phyloP scores from a whole-genome alignment of 2,113 vertebrate species.

The Calypte anna region DNA sequence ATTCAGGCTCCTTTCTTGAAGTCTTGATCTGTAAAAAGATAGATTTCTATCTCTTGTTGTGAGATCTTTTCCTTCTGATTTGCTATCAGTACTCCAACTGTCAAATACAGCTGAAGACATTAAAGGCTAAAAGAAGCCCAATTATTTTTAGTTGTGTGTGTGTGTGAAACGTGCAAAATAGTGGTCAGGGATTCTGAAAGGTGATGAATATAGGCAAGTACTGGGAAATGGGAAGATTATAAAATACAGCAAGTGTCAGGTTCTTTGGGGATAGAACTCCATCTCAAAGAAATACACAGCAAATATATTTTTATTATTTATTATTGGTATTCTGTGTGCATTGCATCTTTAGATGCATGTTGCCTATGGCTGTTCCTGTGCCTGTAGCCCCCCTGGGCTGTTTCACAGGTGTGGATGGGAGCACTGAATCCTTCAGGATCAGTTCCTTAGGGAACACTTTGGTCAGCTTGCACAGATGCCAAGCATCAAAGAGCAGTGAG shows the following conservation, averaged over 20 bases:
- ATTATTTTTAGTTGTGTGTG: not conserved
- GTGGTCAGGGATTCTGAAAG: not conserved
- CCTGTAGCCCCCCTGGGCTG: not conserved
- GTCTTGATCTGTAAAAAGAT: not conserved
- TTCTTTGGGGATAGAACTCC: not conserved
- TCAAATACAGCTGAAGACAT: not conserved
- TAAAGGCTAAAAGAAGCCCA: not conserved
- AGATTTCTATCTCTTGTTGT: not conserved
- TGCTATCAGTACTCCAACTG: not conserved
- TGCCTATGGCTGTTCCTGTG: not conserved
- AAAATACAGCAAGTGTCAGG: not conserved
- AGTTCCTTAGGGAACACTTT: not conserved
- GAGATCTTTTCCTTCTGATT: not conserved
- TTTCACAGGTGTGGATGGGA: not conserved
- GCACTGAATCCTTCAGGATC: not conserved
- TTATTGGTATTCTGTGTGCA: not conserved
- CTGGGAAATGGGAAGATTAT: not conserved
- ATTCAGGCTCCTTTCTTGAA: not conserved
- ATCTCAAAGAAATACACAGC: not conserved
- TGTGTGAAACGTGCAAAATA: not conserved
- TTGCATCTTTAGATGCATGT: not conserved
- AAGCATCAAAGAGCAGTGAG: not conserved
- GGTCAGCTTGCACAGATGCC: not conserved
- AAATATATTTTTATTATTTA: not conserved
- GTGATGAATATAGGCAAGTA: not conserved